These are phyloP conservation scores for Fulica atra DNA, from an alignment of 2,113 vertebrate species.

Conservation along the genomic window DNA sequence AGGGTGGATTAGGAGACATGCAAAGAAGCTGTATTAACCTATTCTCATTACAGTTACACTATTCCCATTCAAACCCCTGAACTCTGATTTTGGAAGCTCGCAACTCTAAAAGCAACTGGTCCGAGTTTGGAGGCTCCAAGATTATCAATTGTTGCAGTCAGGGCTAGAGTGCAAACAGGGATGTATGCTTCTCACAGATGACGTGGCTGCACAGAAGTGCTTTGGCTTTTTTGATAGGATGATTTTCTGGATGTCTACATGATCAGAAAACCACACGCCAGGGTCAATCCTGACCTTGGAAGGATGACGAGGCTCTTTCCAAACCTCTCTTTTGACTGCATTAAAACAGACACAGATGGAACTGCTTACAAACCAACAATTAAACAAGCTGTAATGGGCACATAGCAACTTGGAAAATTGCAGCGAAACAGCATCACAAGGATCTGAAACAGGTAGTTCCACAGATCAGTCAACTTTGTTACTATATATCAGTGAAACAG, in stretches of 20 bases:
- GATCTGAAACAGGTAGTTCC: not conserved
- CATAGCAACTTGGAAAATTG: not conserved
- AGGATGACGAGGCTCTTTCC: not conserved
- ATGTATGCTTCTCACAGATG: not conserved
- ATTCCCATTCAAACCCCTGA: not conserved
- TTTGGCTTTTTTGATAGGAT: not conserved
- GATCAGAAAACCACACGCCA: not conserved
- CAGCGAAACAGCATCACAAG: not conserved
- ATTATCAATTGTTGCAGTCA: not conserved
- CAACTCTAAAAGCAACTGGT: not conserved
- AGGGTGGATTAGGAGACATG: not conserved
- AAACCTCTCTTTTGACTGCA: not conserved
- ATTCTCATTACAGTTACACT: not conserved
- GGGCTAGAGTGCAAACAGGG: not conserved
- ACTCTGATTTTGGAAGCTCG: not conserved
- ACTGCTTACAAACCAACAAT: not conserved
- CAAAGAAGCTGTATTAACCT: not conserved
- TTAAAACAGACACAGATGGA: not conserved
- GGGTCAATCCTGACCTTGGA: not conserved
- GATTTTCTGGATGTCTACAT: not conserved
- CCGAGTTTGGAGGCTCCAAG: not conserved
- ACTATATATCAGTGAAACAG: not conserved
- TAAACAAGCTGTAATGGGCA: not conserved
- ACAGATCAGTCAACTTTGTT: not conserved
- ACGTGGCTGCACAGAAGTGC: not conserved